phyloP scores from a whole-genome alignment of 2,797 vertebrate species.

The Dendrocincla tyrannina region DNA sequence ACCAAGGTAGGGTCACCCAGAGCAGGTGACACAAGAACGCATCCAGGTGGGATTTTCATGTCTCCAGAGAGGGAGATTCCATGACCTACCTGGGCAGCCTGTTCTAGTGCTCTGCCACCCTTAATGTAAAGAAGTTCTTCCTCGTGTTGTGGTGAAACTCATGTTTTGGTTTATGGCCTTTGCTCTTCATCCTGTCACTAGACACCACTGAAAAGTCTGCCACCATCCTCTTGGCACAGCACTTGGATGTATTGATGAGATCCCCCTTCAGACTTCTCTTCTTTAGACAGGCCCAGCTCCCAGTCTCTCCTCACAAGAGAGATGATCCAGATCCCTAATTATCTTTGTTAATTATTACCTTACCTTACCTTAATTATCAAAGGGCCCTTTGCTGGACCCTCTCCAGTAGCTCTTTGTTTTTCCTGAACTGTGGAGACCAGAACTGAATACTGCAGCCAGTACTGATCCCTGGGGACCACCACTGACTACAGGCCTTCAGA shows the following conservation, averaged over 20 bases:
- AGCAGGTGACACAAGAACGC: background rate
- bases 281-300: background rate
- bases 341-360: too few relatives aligned
- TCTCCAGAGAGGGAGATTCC: background rate
- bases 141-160: background rate
- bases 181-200: background rate
- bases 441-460: background rate
- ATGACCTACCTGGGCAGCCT: background rate
- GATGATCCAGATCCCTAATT: background rate
- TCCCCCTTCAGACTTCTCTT: background rate
- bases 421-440: background rate
- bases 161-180: background rate
- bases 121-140: background rate
- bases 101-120: background rate
- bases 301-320: background rate
- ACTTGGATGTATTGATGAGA: background rate
- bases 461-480: background rate
- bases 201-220: background rate
- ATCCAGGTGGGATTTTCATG: background rate
- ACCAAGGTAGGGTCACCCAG: accelerated
- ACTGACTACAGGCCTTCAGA: background rate
- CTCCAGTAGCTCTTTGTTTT: background rate
- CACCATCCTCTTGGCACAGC: background rate
- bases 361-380: too few relatives aligned
- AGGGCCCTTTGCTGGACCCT: too few relatives aligned